phyloP scores from a whole-genome alignment of 2,797 vertebrate species.

The Macroramphosus scolopax region DNA sequence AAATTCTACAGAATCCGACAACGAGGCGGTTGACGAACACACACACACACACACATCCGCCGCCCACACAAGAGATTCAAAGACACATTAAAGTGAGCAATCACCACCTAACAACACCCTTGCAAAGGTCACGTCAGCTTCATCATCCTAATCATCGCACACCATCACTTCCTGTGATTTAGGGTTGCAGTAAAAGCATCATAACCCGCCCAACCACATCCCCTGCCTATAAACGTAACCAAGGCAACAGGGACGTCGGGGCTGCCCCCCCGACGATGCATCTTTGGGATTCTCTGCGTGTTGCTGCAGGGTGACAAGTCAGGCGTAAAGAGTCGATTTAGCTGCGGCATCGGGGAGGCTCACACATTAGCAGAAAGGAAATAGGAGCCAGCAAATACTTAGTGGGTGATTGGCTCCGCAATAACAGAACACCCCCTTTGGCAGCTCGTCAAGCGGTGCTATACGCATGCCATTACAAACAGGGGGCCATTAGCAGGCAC shows the following conservation, averaged over 20 bases:
- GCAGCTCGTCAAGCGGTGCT: constrained; percentile 70
- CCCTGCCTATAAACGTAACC: constrained; percentile 57
- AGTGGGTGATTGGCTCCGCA: constrained; percentile 77
- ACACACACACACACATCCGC: constrained; percentile 5
- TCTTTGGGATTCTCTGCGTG: constrained; percentile 67
- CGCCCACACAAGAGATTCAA: constrained; percentile 32
- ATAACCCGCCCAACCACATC: constrained; percentile 49
- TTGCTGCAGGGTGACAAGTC: constrained; percentile 69
- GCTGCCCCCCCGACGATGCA: constrained; percentile 51
- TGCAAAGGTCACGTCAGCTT: constrained; percentile 70
- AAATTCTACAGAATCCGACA: no score
- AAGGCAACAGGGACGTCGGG: constrained; percentile 59
- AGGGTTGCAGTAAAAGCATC: constrained; percentile 62
- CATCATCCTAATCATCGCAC: constrained; percentile 67
- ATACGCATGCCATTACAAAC: constrained; percentile 73
- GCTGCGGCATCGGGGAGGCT: constrained; percentile 69
- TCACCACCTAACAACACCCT: constrained; percentile 57
- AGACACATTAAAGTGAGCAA: constrained; percentile 67
- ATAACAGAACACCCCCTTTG: constrained; percentile 76
- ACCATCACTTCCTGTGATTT: constrained; percentile 63
- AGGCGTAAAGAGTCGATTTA: constrained; percentile 77
- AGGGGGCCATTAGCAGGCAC: constrained; percentile 66
- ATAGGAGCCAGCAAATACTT: constrained; percentile 75
- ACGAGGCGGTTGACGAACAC: no score
- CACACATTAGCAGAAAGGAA: constrained; percentile 72